Conservation (phyloP, 1,140 invertebrate genomes). For the Sycobia sp. region DNA sequence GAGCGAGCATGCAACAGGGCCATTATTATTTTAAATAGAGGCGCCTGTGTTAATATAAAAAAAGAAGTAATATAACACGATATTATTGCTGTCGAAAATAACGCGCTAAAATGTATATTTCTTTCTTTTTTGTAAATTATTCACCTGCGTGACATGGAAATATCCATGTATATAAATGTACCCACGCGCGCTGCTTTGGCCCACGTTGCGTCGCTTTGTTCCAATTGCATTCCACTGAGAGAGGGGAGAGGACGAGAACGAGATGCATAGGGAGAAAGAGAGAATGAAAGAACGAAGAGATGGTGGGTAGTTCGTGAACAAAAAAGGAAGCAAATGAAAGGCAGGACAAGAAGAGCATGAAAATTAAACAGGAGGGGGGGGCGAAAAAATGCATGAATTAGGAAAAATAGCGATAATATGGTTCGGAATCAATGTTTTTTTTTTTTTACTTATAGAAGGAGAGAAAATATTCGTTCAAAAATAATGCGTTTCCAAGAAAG, state of each 20-base stretch:
- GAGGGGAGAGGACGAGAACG: conserved; percentile 13
- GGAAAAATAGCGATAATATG: too few species aligned
- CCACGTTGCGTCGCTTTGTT: conserved; percentile 42
- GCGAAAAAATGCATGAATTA: background rate
- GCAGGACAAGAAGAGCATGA: conserved; percentile 16
- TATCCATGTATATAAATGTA: background rate
- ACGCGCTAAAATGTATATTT: too few species aligned
- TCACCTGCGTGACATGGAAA: background rate
- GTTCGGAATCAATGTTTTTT: too few species aligned
- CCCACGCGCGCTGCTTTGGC: conserved; percentile 13
- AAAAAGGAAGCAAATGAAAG: conserved; percentile 13
- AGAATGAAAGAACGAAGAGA: conserved; percentile 2
- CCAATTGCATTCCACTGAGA: conserved; percentile 50
- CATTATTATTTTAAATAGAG: too few species aligned
- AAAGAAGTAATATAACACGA: too few species aligned
- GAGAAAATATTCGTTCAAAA: background rate
- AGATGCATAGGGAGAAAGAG: conserved; percentile 4
- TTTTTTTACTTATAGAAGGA: background rate
- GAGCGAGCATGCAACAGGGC: too few species aligned
- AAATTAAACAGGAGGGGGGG: conserved; percentile 23
- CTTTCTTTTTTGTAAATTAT: too few species aligned
- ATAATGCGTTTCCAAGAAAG: too few species aligned
- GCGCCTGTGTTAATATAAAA: too few species aligned
- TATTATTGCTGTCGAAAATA: too few species aligned
- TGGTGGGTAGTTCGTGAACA: conserved; percentile 3